phyloP scores from a whole-genome alignment of 2,113 vertebrate species.

The Gavialis gangeticus region DNA sequence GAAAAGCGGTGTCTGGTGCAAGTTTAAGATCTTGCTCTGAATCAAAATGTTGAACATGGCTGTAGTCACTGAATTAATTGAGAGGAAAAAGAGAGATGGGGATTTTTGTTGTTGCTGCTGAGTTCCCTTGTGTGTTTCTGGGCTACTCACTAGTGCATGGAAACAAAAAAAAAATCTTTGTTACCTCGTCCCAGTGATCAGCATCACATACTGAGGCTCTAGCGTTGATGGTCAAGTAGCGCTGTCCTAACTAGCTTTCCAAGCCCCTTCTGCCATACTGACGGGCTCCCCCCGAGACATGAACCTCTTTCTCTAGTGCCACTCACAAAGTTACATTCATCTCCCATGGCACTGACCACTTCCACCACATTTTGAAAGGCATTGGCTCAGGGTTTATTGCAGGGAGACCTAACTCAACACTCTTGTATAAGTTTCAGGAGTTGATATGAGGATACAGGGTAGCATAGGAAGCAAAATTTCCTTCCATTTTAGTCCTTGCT shows the following conservation, averaged over 20 bases:
- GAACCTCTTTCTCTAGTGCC: background rate
- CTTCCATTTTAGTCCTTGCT: background rate
- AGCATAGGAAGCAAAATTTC: fast-evolving
- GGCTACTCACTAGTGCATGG: too few species aligned
- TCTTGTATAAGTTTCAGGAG: background rate
- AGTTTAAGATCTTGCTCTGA: background rate
- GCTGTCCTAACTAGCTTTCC: background rate
- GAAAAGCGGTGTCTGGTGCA: background rate
- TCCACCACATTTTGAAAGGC: background rate
- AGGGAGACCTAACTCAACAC: background rate
- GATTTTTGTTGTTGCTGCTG: background rate
- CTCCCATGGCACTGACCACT: background rate
- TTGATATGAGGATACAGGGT: background rate
- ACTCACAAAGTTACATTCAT: background rate
- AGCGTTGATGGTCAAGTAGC: background rate
- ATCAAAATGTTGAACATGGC: background rate
- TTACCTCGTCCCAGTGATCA: background rate
- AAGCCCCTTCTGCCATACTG: background rate
- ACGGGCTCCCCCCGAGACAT: background rate
- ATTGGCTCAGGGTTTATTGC: background rate
- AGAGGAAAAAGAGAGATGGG: background rate
- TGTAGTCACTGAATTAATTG: background rate
- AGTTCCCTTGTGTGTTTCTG: background rate
- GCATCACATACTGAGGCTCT: background rate
- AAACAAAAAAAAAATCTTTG: background rate